A percentile compares a stretch with the other conserved stretches of the same genome.
These are phyloP conservation scores for Bryconaethiops microstoma DNA, from an alignment of 2,797 vertebrate genomes.

Conservation along the genomic window DNA sequence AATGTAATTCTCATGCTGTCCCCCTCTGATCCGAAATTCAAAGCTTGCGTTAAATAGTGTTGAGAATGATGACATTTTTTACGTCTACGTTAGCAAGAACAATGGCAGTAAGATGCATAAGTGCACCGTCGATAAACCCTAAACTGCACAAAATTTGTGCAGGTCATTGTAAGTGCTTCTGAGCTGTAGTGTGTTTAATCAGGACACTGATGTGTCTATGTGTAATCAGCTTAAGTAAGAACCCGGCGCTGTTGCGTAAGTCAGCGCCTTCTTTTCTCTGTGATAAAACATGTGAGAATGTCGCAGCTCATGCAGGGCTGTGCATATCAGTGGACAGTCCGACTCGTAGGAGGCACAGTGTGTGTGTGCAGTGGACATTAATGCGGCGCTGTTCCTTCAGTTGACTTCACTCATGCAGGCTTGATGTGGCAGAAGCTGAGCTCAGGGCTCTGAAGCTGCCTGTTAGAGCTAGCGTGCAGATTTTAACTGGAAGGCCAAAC, in stretches of 20 bases:
- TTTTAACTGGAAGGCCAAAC: neutral
- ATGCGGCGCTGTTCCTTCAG: neutral
- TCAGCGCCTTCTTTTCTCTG: constrained; percentile 7
- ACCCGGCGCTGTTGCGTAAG: constrained; percentile 31
- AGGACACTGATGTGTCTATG: constrained; percentile 27
- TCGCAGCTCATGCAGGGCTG: constrained; percentile 31
- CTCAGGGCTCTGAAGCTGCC: neutral
- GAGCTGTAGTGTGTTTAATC: constrained; percentile 34
- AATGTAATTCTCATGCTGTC: too few species aligned
- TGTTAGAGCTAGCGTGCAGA: neutral
- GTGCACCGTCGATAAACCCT: too few species aligned
- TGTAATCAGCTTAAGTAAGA: constrained; percentile 39
- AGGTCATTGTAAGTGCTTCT: neutral
- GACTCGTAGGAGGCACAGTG: neutral
- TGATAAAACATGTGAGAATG: constrained; percentile 23
- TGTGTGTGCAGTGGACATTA: neutral
- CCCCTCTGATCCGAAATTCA: neutral
- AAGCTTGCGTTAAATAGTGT: too few species aligned
- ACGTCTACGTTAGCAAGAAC: neutral
- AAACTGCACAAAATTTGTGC: neutral
- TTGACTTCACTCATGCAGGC: neutral
- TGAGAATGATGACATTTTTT: neutral
- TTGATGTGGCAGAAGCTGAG: constrained; percentile 13
- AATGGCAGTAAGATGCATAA: neutral
- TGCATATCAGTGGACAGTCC: neutral